Conservation (phyloP, 2,888 invertebrate species). For the Acanthosepion pharaonis region DNA sequence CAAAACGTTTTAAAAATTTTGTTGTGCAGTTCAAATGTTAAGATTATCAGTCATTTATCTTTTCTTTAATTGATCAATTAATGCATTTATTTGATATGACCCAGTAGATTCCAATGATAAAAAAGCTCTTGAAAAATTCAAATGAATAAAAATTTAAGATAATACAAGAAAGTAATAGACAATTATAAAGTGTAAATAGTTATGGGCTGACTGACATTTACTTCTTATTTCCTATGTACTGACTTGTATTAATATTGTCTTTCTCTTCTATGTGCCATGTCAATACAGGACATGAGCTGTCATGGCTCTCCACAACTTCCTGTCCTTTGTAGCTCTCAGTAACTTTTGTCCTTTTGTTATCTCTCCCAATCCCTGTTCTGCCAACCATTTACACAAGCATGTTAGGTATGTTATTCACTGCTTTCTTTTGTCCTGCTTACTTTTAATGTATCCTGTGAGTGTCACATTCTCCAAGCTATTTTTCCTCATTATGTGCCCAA, state of each 20-base stretch:
- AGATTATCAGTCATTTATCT: background rate
- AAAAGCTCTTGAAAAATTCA: background rate
- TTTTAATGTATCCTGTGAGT: too few relatives aligned
- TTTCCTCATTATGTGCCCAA: too few relatives aligned
- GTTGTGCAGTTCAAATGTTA: background rate
- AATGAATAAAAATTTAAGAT: background rate
- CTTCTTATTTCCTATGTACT: background rate
- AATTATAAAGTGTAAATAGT: background rate
- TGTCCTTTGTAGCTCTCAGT: too few relatives aligned
- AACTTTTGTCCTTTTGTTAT: too few relatives aligned
- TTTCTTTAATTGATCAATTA: background rate
- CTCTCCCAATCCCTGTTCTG: too few relatives aligned
- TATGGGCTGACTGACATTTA: background rate
- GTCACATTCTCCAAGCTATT: too few relatives aligned
- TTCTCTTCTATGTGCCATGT: too few relatives aligned
- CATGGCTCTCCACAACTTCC: too few relatives aligned
- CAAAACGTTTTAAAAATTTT: background rate
- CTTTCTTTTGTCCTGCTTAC: too few relatives aligned
- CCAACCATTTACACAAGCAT: too few relatives aligned
- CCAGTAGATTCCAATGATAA: background rate
- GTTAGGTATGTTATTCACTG: too few relatives aligned
- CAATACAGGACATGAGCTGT: too few relatives aligned
- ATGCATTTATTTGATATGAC: background rate
- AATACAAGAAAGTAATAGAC: background rate
- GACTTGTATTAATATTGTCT: background rate